Percentiles rank a stretch among this genome's conserved stretches.
phyloP scores from a whole-genome alignment of 1,140 invertebrate genomes.

The Epicauta chinensis region DNA sequence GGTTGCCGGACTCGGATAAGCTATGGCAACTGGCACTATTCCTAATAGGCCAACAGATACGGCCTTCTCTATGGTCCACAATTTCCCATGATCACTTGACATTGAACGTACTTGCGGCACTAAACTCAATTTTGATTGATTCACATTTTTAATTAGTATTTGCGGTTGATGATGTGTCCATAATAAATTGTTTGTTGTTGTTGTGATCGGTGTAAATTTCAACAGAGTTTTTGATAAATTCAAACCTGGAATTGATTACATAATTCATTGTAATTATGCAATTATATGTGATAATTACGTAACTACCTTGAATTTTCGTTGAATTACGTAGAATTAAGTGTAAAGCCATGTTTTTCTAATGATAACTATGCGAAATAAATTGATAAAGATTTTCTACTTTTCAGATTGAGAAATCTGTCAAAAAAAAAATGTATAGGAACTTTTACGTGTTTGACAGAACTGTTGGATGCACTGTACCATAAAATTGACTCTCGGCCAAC shows the following conservation, averaged over 20 bases:
- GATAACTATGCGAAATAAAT: no score
- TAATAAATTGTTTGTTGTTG: not conserved
- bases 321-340: conserved; percentile 9
- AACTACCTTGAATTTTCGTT: conserved; percentile 3
- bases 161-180: not conserved
- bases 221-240: not conserved
- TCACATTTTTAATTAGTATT: conserved; percentile 1
- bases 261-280: not conserved
- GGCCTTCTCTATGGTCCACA: conserved; percentile 63
- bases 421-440: no score
- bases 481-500: no score
- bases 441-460: no score
- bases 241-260: conserved; percentile 3
- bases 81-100: conserved; percentile 34
- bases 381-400: no score
- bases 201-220: not conserved
- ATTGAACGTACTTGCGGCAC: conserved; percentile 17
- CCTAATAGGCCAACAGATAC: conserved; percentile 53
- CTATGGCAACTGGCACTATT: conserved; percentile 57
- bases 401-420: no score
- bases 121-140: not conserved
- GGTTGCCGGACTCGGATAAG: conserved; percentile 53
- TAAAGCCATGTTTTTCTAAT: conserved; percentile 1
- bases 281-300: not conserved
- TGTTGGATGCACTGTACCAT: no score